Evolutionary conservation across 2,888 invertebrate species (phyloP), one percentile per base, ranked within the genome.

Genomic region (Tetropium fuscum): DNA sequence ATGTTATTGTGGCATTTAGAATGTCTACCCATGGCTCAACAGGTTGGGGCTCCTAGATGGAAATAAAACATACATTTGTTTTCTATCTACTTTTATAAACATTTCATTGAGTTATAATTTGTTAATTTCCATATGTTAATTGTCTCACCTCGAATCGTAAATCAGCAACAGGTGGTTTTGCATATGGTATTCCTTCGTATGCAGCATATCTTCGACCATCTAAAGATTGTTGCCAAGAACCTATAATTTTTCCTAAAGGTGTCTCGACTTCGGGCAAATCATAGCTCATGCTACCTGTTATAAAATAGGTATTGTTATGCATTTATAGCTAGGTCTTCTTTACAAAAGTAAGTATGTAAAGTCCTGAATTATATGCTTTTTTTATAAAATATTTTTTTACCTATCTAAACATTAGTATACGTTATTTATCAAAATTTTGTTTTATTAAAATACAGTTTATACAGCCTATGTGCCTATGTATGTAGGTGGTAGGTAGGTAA

Each of bases 151-250:
- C 7, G 13, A 41, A 41, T 41, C 41, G 20, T 41, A 41, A 41
- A 2, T 41, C 22, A 11, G 11, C 41, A 41, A 41, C 13, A 8
- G 41, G 41, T 2, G 41, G 41, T 20, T 41, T 41, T 0, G 41
- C 41, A 11, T 41, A 41, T n/a, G 41, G 41, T 19, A 41, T 41
- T 22, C 41, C 41, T 22, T 20, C 19, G 13, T 22, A 41, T 13
- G 41, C 10, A 41, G 41, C 41, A 41, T 41, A 41, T 7, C 10
- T 10, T 1, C 41, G 41, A 3, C 41, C 41, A 10, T 41, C 20
- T 10, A 11, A 41, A 13, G 20, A 22, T 11, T 6, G 10, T 20
- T 6, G 11, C 41, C 41, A 41, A 5, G 3, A 1, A 11, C 41
- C 41, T 20, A 22, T 20, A 1, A 41, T 13, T n/a, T 6, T 41